Conservation (phyloP, 2,888 invertebrate genomes). For the Electrophaes corylata region DNA sequence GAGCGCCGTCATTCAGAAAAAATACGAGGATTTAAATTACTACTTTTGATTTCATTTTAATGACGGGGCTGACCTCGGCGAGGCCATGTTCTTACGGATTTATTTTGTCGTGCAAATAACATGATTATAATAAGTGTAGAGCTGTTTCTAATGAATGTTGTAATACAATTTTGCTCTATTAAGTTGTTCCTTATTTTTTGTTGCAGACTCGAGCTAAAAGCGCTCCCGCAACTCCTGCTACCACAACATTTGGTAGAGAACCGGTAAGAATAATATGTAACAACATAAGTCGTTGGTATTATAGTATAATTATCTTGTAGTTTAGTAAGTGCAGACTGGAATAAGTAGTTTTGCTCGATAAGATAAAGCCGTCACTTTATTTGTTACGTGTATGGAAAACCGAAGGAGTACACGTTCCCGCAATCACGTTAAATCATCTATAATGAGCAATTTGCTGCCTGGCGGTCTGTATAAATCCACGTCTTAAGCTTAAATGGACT, state of each 20-base stretch:
- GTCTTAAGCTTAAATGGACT: conserved; percentile 48
- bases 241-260: conserved; percentile 64
- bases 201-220: conserved; percentile 80
- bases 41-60: conserved; percentile 71
- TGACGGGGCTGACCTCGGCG: conserved; percentile 55
- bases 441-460: conserved; percentile 41
- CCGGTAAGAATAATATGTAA: conserved; percentile 54
- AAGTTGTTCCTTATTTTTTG: conserved; percentile 51
- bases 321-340: conserved; percentile 11
- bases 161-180: conserved; percentile 33
- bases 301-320: conserved; percentile 15
- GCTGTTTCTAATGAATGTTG: conserved; percentile 25
- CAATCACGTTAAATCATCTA: conserved; percentile 41
- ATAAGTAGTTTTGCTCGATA: conserved; percentile 1
- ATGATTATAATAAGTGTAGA: conserved; percentile 37
- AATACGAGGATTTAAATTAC: conserved; percentile 62
- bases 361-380: conserved; percentile 27
- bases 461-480: conserved; percentile 46
- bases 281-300: not conserved
- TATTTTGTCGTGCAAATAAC: conserved; percentile 44
- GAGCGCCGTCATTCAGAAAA: conserved; percentile 42
- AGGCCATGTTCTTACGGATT: conserved; percentile 43
- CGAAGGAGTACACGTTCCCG: conserved; percentile 32
- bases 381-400: conserved; percentile 25
- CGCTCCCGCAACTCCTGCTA: conserved; percentile 76